Base-by-base conservation (phyloP, 2,113 vertebrate genomes). In the Trochalopteron elliotii region DNA sequence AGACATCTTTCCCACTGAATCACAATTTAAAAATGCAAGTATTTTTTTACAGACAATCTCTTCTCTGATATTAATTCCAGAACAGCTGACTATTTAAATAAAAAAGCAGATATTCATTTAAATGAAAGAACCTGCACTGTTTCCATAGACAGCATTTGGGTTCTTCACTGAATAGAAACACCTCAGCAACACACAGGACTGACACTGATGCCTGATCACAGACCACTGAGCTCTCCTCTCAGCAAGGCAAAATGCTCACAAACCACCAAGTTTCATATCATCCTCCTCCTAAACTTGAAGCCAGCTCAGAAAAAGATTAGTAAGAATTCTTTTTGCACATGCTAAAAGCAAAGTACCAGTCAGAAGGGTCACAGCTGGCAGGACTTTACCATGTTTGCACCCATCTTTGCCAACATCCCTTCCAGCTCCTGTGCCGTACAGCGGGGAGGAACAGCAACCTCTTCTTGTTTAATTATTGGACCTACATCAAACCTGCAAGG, bases 401-500 rank as follows among this genome's bases (percentile, higher is more conserved):
- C 99, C 76, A 98, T 92, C n/a, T 90, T 87, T 17, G 99, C 98
- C 11, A 99, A 96, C 5, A 96, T 40, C 7, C 50, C 95, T 96
- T 99, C 99, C 20, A 99, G 96, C 49, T 99, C 97, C 63, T 98
- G 99, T 17, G 99, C 93, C 0, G 98, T 99, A 33, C 98, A 98
- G 22, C 12, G 35, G 33, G 98, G 96, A 50, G 99, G 99, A 83
- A 99, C 98, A 61, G 96, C 91, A 69, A 98, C 82, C 23, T 97
- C 70, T 93, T 98, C 98, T 91, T 99, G 99, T 86, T 98, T 98
- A 61, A 99, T 97, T 91, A 99, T 98, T 22, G 99, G 99, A 15
- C 99, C 99, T 33, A 99, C 97, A 47, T 99, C 99, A 87, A 99
- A 99, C 97, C 99, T 99, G 79, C 21, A 44, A 76, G 80, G 71